Base-by-base conservation (phyloP, 2,113 vertebrate species). In the Noturus placidus region DNA sequence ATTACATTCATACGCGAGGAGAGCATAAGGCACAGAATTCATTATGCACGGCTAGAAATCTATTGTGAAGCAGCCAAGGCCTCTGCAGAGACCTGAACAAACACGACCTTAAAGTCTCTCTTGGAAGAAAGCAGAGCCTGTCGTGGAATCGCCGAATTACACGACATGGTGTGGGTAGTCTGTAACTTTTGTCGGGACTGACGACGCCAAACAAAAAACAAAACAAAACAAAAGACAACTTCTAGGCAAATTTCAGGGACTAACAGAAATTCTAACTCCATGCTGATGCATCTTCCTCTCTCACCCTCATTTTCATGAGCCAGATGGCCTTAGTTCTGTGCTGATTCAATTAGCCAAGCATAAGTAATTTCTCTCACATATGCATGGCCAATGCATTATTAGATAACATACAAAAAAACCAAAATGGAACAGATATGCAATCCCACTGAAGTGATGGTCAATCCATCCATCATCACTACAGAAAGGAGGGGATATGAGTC, bases 321-420 rank as follows among this genome's bases (percentile, higher is more conserved):
- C 95, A 95, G 94, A 95, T 95, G 94, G 93, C 86, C 90, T 59
- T 91, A 92, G 93, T 94, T 94, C 88, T 88, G 92, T 93, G 89
- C 61, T 93, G 94, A 94, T 93, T 93, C 91, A 91, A 78, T 93
- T 91, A 92, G 93, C 90, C 88, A 87, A 86, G 90, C 92, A 92
- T 93, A 92, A 92, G 90, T 92, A 93, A 93, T 91, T 91, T 67
- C 70, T 89, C 83, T 85, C 85, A 91, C 92, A 94, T 92, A 92
- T 93, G 92, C 86, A 93, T 90, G 88, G 88, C 77, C 72, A 70
- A 84, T 88, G 79, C 82, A 92, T 93, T 91, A 93, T 92, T 92
- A 91, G 89, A 92, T 84, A 90, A 90, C 74, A 74, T 20, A 82
- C 90, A 91, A 69, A 82, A 35, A 79, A 87, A 50, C 38, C 38